Evolutionary conservation across 53 echinoderm and acorn worm genomes (phyloP), one percentile per base, ranked within the genome.

Genomic region (Mesocentrotus franciscanus): DNA sequence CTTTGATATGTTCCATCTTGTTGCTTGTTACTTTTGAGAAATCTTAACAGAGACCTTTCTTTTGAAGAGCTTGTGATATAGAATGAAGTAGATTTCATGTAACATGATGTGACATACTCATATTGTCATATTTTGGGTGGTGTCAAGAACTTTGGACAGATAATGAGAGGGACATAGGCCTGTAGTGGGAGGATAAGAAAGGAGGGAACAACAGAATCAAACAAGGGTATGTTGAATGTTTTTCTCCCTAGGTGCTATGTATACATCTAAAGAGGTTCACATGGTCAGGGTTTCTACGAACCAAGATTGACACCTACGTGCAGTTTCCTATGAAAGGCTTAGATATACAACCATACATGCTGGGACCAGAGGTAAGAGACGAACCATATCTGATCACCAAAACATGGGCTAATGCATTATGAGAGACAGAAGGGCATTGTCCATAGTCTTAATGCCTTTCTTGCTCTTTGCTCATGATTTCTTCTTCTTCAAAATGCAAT

Each of bases 181-280:
- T 39, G 49, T 49, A 68, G 68, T 7, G 68, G 68, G 68, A 68
- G 68, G 8, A 68, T 68, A 24, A 68, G 26, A 68, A 68, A 68
- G 24, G 26, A 24, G 24, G 20, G 68, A 68, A 24, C 24, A 49
- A 49, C 6, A 4, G 49, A 49, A 49, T 49, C 49, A 2, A 49
- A 49, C 49, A 49, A 4, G 3, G 49, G 3, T 49, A 49, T 49
- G 49, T 49, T 49, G 12, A 34, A 14, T 78, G 33, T 42, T 81
- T 81, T 42, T 81, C 18, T 36, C 81, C 36, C 20, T 81, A 97
- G 97, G 97, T 97, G 84, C 95, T 97, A 95, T 97, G 97, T 97
- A 94, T 97, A 95, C 97, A 97, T 95, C 94, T 97, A 74, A 97
- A 97, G 85, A 96, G 97, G 27, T 97, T 97, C 94, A 97, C 96